These are phyloP conservation scores for Hemibagrus wyckioides DNA, from an alignment of 2,113 vertebrate genomes.

Conservation along the genomic window DNA sequence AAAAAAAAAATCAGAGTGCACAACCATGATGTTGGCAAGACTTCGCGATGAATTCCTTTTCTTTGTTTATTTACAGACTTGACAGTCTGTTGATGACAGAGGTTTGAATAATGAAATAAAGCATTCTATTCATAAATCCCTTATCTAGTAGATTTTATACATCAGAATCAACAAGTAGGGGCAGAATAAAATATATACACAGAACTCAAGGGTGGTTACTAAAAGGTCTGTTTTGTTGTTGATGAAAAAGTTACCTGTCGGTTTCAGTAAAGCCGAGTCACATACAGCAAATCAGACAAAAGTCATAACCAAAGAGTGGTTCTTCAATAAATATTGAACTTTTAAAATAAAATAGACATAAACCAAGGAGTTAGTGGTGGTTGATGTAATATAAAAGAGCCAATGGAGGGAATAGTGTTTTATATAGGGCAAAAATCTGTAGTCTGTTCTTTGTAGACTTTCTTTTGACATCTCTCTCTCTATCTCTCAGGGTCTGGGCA, in stretches of 20 bases:
- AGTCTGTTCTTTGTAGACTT: background rate
- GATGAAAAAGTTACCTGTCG: background rate
- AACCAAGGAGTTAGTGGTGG: no score
- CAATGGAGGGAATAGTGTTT: background rate
- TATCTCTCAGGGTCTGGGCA: constrained; percentile 28
- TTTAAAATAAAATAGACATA: background rate
- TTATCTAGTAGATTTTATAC: background rate
- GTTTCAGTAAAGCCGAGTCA: background rate
- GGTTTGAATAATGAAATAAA: background rate
- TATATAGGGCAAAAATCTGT: constrained; percentile 16
- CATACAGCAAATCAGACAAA: background rate
- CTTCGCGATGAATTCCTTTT: background rate
- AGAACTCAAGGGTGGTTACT: background rate
- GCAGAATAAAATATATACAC: background rate
- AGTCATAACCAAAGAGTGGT: background rate
- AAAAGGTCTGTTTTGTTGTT: background rate
- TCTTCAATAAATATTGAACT: background rate
- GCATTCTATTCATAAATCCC: background rate
- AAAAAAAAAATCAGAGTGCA: background rate
- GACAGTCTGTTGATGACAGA: background rate
- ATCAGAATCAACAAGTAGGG: background rate
- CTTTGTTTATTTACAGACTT: background rate
- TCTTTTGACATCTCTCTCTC: constrained; percentile 17
- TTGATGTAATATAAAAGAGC: background rate
- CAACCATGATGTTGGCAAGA: background rate